phyloP scores from a whole-genome alignment of 2,888 invertebrate genomes.

The Anthophora plumipes region DNA sequence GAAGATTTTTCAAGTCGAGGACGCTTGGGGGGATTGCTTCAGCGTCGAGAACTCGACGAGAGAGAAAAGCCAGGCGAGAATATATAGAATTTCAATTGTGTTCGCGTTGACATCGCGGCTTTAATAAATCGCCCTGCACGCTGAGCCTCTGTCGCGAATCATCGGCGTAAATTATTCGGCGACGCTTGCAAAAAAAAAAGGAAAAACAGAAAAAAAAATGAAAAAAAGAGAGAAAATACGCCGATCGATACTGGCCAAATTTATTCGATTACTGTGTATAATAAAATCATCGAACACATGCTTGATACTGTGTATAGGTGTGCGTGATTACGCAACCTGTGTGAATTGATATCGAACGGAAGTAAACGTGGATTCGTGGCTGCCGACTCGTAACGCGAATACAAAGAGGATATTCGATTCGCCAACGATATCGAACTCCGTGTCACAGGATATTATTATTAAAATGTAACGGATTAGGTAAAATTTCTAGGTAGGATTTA shows the following conservation, averaged over 20 bases:
- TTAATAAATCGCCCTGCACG: constrained; percentile 19
- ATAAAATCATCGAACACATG: constrained; percentile 12
- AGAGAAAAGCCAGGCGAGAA: constrained; percentile 1
- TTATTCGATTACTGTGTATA: constrained; percentile 40
- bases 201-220: too few species aligned
- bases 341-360: constrained; percentile 85
- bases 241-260: constrained; percentile 37
- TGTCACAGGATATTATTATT: not conserved
- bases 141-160: not conserved
- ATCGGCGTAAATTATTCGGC: constrained; percentile 44
- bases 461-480: not conserved
- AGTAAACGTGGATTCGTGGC: constrained; percentile 88
- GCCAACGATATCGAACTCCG: constrained; percentile 62
- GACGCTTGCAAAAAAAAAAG: constrained; percentile 33
- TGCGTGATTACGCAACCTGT: constrained; percentile 86
- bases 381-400: constrained; percentile 89
- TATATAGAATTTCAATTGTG: constrained; percentile 37
- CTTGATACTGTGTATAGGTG: not conserved
- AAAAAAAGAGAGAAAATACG: too few species aligned
- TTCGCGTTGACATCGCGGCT: constrained; percentile 5
- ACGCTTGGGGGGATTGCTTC: constrained; percentile 86
- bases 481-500: too few species aligned
- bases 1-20: constrained; percentile 88
- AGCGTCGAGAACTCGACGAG: constrained; percentile 75
- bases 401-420: constrained; percentile 84